Conservation (phyloP, 2,888 invertebrate species). For the Caenorhabditis parvicauda region DNA sequence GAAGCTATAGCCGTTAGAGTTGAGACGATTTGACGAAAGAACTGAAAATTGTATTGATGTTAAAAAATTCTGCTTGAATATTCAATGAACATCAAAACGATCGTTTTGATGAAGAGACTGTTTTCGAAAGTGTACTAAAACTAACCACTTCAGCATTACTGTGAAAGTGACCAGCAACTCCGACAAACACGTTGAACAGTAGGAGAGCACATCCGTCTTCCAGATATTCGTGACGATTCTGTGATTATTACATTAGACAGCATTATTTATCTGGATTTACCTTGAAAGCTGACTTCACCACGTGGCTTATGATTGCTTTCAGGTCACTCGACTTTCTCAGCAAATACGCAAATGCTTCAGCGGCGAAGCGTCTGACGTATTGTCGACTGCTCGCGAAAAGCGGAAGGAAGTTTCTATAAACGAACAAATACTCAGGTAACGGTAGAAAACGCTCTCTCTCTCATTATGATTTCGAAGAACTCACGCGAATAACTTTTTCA, state of each 20-base stretch:
- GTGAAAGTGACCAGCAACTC: slow-evolving; percentile 81
- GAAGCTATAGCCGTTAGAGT: slow-evolving; percentile 7
- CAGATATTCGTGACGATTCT: slow-evolving; percentile 24
- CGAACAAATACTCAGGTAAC: no score
- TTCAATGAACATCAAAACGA: no score
- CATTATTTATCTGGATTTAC: slow-evolving; percentile 9
- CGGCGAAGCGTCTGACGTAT: slow-evolving; percentile 87
- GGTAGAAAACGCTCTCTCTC: not conserved
- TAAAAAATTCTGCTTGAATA: no score
- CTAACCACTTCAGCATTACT: slow-evolving; percentile 67
- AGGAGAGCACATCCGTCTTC: slow-evolving; percentile 78
- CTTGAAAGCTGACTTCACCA: slow-evolving; percentile 34
- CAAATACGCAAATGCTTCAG: slow-evolving; percentile 92
- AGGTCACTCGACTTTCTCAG: slow-evolving; percentile 70
- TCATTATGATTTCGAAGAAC: slow-evolving; percentile 3
- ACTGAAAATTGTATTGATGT: no score
- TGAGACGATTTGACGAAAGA: slow-evolving; percentile 17
- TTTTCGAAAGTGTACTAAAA: no score
- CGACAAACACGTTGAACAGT: slow-evolving; percentile 83
- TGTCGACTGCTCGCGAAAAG: slow-evolving; percentile 77
- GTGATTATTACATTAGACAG: not conserved
- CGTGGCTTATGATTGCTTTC: slow-evolving; percentile 23
- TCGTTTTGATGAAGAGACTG: no score
- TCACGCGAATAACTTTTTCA: slow-evolving; percentile 65
- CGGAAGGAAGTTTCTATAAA: slow-evolving; percentile 64